These are phyloP conservation scores for Siniperca undulata DNA, from an alignment of 2,797 vertebrate genomes.

Conservation along the genomic window DNA sequence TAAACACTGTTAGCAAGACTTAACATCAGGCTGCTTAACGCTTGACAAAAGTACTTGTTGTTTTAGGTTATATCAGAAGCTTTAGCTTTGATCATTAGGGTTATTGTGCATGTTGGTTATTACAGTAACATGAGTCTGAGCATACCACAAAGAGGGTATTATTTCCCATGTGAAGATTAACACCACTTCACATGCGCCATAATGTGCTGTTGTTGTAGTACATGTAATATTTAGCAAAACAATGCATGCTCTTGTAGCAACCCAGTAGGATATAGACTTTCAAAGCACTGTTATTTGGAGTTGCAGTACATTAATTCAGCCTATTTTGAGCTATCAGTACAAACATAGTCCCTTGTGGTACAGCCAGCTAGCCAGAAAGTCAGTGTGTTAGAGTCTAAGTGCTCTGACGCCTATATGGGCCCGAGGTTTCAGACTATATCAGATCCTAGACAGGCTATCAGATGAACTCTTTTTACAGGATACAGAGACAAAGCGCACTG, in stretches of 20 bases:
- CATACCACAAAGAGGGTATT: conserved; percentile 44
- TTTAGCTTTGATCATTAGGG: conserved; percentile 26
- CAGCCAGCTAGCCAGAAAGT: conserved; percentile 35
- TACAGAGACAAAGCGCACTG: conserved; percentile 50
- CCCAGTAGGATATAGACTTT: conserved; percentile 19
- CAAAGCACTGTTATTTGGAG: conserved; percentile 38
- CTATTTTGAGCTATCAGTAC: conserved; percentile 52
- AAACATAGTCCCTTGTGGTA: conserved; percentile 46
- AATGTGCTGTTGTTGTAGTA: conserved; percentile 18
- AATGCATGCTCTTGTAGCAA: conserved; percentile 12
- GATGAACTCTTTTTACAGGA: conserved; percentile 70
- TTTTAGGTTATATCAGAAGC: conserved; percentile 38
- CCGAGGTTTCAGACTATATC: conserved; percentile 66
- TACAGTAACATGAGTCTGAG: conserved; percentile 12
- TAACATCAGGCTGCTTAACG: conserved; percentile 33
- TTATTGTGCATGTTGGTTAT: conserved; percentile 32
- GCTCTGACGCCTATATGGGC: conserved; percentile 59
- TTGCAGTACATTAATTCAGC: conserved; percentile 58
- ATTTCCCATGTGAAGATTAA: conserved; percentile 38
- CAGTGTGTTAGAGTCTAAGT: conserved; percentile 64
- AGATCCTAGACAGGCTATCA: conserved; percentile 73
- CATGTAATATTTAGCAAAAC: conserved; percentile 32
- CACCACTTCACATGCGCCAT: conserved; percentile 24
- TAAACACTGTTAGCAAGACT: conserved; percentile 42
- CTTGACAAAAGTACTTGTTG: conserved; percentile 35